Base-by-base conservation (phyloP, 1,140 invertebrate genomes). In the Lycorma delicatula region DNA sequence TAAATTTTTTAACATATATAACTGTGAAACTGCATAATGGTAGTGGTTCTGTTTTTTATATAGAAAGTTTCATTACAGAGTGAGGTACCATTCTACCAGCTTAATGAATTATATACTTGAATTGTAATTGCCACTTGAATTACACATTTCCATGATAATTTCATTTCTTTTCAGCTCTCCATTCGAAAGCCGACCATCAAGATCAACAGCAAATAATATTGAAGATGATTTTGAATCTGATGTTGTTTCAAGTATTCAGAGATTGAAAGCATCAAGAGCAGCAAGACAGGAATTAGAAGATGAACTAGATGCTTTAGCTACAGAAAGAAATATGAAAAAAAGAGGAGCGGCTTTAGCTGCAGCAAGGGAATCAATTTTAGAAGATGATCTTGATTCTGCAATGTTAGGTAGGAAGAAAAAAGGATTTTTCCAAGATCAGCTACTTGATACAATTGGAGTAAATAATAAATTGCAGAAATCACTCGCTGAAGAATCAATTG, bases 361-460 rank as follows among this genome's bases (percentile, higher is more conserved):
- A 2, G 41, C 41, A 1, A 16, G 41, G 16, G 41, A 44, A 9
- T 44, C 41, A 2, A 16, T 44, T 16, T 22, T 44, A 5, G 41
- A 44, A 9, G 41, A 18, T 22, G 41, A 44, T 20, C 41, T 44
- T 3, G 41, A 44, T 5, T 44, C 41, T 16, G 41, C 41, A 3
- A 5, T 44, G 31, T 44, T 44, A 44, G 41, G 41, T 20, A 16
- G 41, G 5, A 44, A 22, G 23, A 16, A 22, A 13, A 61, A 62
- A 27, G 41, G 61, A 12, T 58, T 61, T 29, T 54, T 63, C 13
- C 74, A 79, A 2, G 79, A 81, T 51, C 80, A 81, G 67, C 74
- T 81, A 23, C 68, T 82, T 26, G 78, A 81, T 61, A 75, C 70
- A 54, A 77, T 79, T 1, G 80, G 80, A 3, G 61, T 75, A 20